Evolutionary conservation across 2,113 vertebrate genomes (phyloP).

Genomic region (Marmota flaviventris): DNA sequence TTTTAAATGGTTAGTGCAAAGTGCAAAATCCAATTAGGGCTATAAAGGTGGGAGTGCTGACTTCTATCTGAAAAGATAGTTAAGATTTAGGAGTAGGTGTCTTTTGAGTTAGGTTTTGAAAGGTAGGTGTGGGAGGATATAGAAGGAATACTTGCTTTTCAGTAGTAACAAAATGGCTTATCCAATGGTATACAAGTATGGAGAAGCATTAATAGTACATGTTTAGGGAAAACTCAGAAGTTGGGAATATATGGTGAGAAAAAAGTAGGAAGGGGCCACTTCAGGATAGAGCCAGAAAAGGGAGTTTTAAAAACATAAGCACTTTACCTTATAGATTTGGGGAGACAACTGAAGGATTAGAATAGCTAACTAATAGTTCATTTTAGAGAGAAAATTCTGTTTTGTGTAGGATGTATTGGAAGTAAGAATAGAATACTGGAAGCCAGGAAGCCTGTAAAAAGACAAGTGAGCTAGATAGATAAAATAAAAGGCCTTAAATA

Average conservation of each 20-base stretch:
- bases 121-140: background rate
- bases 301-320: slow-evolving; percentile 30
- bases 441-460: background rate
- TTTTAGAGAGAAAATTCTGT: background rate
- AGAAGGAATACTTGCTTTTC: slow-evolving; percentile 8
- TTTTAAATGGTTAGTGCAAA: background rate
- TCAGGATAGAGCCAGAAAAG: background rate
- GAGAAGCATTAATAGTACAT: background rate
- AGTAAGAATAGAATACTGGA: background rate
- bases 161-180: slow-evolving; percentile 4
- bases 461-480: background rate
- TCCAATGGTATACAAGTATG: background rate
- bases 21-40: background rate
- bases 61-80: background rate
- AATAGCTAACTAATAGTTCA: background rate
- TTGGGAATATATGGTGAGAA: background rate
- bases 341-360: slow-evolving; percentile 3
- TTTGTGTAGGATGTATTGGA: background rate
- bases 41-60: background rate
- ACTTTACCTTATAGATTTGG: background rate
- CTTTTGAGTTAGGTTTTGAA: slow-evolving; percentile 50
- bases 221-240: background rate
- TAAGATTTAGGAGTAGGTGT: background rate
- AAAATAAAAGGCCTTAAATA: background rate
- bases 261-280: background rate